Base-by-base conservation (phyloP, 2,888 invertebrate species). In the Candidula unifasciata region DNA sequence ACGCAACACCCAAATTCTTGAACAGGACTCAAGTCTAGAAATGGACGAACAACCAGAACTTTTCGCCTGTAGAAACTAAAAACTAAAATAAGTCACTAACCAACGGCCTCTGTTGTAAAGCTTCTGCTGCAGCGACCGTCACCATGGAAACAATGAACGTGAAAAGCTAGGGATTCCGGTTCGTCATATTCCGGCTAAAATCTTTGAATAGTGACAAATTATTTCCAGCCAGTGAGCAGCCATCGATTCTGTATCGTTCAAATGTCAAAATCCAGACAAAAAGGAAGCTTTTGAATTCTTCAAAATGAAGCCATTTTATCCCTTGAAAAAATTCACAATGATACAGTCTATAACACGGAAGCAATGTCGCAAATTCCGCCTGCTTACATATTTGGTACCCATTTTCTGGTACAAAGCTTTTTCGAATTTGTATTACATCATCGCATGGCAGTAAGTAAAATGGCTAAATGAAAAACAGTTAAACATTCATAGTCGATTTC, bases 61-160 rank as follows among this genome's bases (percentile, higher is more conserved):
- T 74, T 54, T 74, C 44, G 54, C 3, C 30, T 30, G 54, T 54
- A 30, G 18, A 54, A 54, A 54, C 18, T 13, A 30, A 18, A 64
- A 64, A n/a, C n/a, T 60, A 60, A 64, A 77, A 64, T 27, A 16
- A 30, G 74, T 30, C 33, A 60, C 74, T 57, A 66, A 37, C 24
- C 54, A 60, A 68, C 57, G 30, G 73, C 24, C 74, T 64, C 44
- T 33, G 77, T 33, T n/a, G 76, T n/a, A n/a, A 76, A 44, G 44
- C 30, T 78, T 76, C 74, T 30, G 74, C 64, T 35, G 66, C 74
- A 37, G 44, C 52, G n/a, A 52, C 30, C 54, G 77, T 82, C 69
- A 27, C 77, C 77, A 82, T 82, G 82, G 82, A 57, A 82, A 82
- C 82, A 82, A 77, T 68, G 68, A 82, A 82, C 52, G 66, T 68